Conservation (phyloP, 2,888 invertebrate genomes). For the Melangyna quadrimaculata region DNA sequence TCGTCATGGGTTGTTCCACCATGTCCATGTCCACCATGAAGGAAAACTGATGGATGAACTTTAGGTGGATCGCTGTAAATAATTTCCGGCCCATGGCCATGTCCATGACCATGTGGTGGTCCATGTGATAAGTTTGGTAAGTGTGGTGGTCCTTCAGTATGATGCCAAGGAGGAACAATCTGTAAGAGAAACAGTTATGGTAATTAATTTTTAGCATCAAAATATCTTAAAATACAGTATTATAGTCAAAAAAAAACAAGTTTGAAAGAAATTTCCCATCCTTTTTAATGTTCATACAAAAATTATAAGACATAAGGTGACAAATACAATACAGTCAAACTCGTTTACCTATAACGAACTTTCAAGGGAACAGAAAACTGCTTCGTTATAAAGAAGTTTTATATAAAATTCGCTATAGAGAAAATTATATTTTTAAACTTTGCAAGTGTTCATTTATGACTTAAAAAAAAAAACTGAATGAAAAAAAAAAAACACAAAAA, state of each 20-base stretch:
- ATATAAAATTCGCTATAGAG: no score
- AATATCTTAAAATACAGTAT: not conserved
- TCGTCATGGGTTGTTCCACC: conserved; percentile 77
- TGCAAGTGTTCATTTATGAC: no score
- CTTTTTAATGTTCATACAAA: no score
- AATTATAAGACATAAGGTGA: not conserved
- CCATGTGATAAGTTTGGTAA: conserved; percentile 28
- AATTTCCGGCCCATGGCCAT: conserved; percentile 76
- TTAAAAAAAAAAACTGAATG: no score
- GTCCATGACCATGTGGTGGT: conserved; percentile 25
- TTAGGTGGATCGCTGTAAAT: conserved; percentile 80
- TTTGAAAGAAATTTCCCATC: not conserved
- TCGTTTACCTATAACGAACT: no score
- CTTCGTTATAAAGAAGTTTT: no score
- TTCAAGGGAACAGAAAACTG: no score
- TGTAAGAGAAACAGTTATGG: conserved; percentile 41
- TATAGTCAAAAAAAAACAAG: no score
- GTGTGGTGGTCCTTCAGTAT: conserved; percentile 75
- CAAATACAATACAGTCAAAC: no score
- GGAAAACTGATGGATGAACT: conserved; percentile 77
- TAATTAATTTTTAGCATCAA: not conserved
- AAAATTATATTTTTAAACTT: no score
- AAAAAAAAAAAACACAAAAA: no score
- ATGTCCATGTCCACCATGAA: conserved; percentile 74
- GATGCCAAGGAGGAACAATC: conserved; percentile 79